Base-by-base conservation (phyloP, 1,140 invertebrate species). In the Pseudomyrmex concolor region DNA sequence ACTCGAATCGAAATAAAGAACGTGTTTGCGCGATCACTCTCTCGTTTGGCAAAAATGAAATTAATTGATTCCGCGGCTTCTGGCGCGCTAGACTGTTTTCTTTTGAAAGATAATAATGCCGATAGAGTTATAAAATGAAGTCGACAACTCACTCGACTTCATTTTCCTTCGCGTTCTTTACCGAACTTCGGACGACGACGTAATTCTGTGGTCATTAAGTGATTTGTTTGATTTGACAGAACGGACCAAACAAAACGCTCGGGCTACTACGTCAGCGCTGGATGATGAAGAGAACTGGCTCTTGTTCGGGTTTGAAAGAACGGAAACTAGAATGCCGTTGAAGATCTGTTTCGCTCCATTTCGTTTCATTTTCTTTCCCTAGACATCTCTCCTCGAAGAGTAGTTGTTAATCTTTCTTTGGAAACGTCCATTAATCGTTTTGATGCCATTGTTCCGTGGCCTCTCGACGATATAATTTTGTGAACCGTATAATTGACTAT, bases 391-490 rank as follows among this genome's bases (percentile, higher is more conserved):
- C 19, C 34, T 34, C 34, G 34, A 34, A 0, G 66, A 59, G 76
- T 12, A 64, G 66, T 25, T 70, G 76, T 80, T 80, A 80, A 80
- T 80, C 76, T 80, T 70, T 80, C 76, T 80, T 80, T 60, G 76
- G 66, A 45, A 80, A 80, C 71, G 66, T 80, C 76, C 76, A 80
- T 80, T 80, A 80, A 70, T 71, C 76, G 76, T 80, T 71, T 71
- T 50, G 55, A 70, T 50, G 76, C 76, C 67, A 71, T 70, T 80
- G 54, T 71, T 22, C 66, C 54, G 45, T 43, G 34, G 19, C 12
- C 76, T 71, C 60, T 71, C 59, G 34, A 80, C 67, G 76, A 80
- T 80, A 80, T 80, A 34, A 80, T 71, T 34, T 34, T 59, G 59
- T 80, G 59, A 43, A 71, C 22, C 5, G 50, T 62, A 22, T 70